Evolutionary conservation across 1,140 invertebrate species (phyloP).

Genomic region (Pseudomyrmex concolor): DNA sequence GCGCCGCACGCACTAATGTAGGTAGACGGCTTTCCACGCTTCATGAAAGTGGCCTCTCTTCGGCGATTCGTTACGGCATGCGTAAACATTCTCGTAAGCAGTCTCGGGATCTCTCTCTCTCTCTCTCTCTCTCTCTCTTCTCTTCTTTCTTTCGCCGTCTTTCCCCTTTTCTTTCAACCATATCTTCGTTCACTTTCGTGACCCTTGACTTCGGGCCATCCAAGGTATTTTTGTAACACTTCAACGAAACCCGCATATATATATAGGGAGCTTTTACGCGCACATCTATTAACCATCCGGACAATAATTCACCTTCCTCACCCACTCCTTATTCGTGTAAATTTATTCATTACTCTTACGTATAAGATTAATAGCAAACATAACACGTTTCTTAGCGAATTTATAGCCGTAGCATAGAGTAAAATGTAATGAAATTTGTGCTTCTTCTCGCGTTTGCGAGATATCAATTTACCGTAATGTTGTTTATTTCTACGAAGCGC

Average conservation of each 20-base stretch:
- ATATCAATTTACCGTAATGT: too few species aligned
- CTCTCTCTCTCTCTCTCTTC: neutral
- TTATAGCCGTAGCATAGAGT: too few species aligned
- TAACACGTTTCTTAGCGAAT: too few species aligned
- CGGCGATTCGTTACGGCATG: conserved; percentile 70
- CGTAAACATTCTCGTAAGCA: conserved; percentile 69
- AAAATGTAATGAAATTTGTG: too few species aligned
- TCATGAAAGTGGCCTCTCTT: conserved; percentile 77
- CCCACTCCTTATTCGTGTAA: too few species aligned
- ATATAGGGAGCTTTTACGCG: neutral
- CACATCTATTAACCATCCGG: neutral
- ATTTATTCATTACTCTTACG: conserved; percentile 12
- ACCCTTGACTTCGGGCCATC: conserved; percentile 11
- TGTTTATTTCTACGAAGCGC: neutral
- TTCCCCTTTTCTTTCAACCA: conserved; percentile 7
- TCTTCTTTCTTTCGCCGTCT: neutral
- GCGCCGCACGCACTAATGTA: conserved; percentile 75
- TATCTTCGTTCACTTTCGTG: conserved; percentile 16
- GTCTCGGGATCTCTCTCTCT: conserved; percentile 54
- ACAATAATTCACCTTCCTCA: neutral
- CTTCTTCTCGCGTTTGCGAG: too few species aligned
- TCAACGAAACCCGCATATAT: neutral
- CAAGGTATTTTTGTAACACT: conserved; percentile 31
- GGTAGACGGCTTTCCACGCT: conserved; percentile 79
- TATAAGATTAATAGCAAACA: neutral